phyloP scores from a whole-genome alignment of 2,797 vertebrate genomes.

The Peromyscus attwateri region DNA sequence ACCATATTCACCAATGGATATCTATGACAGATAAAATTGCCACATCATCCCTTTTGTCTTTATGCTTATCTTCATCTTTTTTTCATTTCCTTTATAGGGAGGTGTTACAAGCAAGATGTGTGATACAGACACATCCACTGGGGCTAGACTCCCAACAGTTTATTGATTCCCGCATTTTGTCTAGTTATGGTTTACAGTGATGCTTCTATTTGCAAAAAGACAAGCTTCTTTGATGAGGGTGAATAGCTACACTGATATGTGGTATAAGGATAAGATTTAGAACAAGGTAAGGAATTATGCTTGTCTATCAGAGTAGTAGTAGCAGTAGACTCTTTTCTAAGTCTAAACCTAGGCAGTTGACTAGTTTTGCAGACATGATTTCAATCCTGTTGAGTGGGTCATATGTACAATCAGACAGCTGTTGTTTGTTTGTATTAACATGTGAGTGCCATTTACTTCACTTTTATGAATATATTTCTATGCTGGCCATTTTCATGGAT shows the following conservation, averaged over 20 bases:
- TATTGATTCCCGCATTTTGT: not conserved
- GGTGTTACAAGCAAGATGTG: not conserved
- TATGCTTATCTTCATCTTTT: not conserved
- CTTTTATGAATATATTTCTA: not conserved
- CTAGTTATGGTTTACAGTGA: not conserved
- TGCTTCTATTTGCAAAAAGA: not conserved
- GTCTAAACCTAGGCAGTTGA: not conserved
- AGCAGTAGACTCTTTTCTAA: not conserved
- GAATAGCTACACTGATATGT: not conserved
- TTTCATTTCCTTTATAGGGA: too few species aligned
- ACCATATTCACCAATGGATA: not conserved
- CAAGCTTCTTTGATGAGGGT: not conserved
- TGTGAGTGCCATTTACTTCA: not conserved
- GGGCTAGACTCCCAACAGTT: not conserved
- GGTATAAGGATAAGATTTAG: not conserved
- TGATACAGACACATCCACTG: not conserved
- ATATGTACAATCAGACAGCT: not conserved
- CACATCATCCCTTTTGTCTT: not conserved
- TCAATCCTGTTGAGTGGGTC: not conserved
- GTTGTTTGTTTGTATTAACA: not conserved
- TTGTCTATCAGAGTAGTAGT: not conserved
- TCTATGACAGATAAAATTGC: fast-evolving
- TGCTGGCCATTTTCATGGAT: not conserved
- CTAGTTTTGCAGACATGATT: not conserved
- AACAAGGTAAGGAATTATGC: not conserved